Evolutionary conservation across 2,797 vertebrate species (phyloP), one percentile per base, ranked within the genome.

Genomic region (Silurus lanzhouensis): DNA sequence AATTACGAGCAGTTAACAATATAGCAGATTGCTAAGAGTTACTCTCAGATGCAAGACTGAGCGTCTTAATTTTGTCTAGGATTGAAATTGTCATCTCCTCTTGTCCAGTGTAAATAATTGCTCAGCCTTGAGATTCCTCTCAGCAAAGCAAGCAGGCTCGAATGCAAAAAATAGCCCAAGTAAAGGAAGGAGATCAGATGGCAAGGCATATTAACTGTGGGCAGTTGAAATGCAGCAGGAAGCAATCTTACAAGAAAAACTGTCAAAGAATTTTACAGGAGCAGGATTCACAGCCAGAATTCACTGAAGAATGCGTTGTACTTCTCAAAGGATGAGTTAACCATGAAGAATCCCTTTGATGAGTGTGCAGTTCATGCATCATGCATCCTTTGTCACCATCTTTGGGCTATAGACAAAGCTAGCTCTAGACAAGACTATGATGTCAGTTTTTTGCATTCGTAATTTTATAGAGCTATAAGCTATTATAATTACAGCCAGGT

Each of bases 151-250:
- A 55, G 31, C 67, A 64, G 66, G 48, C 46, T 70, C 46, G 9
- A 63, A 19, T 72, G 44, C 63, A 87, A 85, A 77, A 89, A 89
- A 89, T 84, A 89, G 63, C 70, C 63, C n/a, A 48, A 77, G 84
- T 77, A 46, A 88, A 70, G 74, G 83, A 27, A 83, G 84, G 89
- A 87, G 82, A 89, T 94, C 92, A 92, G 90, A 92, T 89, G 91
- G 89, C 66, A 86, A 88, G 88, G 90, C 92, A 91, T 90, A 91
- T 78, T 89, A 79, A 87, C 83, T 84, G 89, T 91, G 89, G 90
- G 88, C 74, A 89, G 88, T 58, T 38, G 8, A 84, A 74, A 87
- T 89, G 91, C 90, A 82, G 84, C 10, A 1, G 87, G 75, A 88
- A 83, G 82, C 48, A 17, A 38, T 84, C 82, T 84, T 66, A 57